These are phyloP conservation scores for Rhadinocentrus ornatus DNA, from an alignment of 2,797 vertebrate genomes.

Conservation along the genomic window DNA sequence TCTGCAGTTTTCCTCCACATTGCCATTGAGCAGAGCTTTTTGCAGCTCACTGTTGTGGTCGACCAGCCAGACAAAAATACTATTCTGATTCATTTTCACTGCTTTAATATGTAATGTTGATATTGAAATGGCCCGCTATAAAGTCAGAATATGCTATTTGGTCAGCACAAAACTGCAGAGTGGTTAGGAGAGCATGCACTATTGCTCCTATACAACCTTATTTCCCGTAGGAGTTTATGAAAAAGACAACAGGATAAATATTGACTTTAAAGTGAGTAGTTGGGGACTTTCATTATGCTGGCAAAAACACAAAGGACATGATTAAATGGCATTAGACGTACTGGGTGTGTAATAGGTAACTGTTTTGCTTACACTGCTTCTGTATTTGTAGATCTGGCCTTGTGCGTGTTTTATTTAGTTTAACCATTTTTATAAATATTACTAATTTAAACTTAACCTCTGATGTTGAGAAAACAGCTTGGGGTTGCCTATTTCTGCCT, in stretches of 20 bases:
- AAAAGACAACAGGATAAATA: conserved; percentile 1
- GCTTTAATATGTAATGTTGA: neutral
- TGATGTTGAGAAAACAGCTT: neutral
- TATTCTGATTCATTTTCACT: neutral
- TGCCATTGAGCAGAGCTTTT: neutral
- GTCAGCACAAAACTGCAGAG: neutral
- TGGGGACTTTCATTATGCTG: neutral
- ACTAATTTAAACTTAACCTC: neutral
- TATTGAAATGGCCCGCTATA: neutral
- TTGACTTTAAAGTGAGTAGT: conserved; percentile 5
- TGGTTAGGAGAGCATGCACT: neutral
- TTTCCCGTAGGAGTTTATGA: conserved; percentile 11
- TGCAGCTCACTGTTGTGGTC: conserved; percentile 15
- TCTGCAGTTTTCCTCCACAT: neutral
- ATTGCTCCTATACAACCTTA: conserved; percentile 10
- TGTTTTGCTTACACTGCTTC: conserved; percentile 3
- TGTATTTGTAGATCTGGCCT: neutral
- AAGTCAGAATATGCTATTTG: neutral
- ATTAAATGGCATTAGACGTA: neutral
- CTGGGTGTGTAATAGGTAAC: neutral
- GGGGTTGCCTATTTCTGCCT: neutral
- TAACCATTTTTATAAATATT: neutral
- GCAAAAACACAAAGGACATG: neutral
- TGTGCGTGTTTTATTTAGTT: neutral
- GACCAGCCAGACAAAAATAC: neutral